A percentile compares a stretch with the other conserved stretches of the same genome.
These are phyloP conservation scores for Nannobrachium achirus DNA, from an alignment of 2,113 vertebrate species.

Conservation along the genomic window DNA sequence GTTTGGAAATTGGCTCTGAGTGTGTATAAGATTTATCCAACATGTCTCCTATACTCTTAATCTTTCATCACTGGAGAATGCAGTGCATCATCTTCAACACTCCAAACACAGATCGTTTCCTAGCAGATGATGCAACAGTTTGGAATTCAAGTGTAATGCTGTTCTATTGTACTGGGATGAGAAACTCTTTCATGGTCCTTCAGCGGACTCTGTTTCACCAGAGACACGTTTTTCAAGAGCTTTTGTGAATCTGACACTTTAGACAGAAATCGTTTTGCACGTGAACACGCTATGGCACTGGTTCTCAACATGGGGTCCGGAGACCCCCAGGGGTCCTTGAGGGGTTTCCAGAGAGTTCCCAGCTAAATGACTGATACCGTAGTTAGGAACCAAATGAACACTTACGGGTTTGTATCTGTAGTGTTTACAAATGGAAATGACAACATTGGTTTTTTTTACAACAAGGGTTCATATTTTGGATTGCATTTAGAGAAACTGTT, in stretches of 20 bases:
- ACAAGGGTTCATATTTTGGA: too few species aligned
- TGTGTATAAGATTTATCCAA: conserved; percentile 42
- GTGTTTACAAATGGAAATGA: too few species aligned
- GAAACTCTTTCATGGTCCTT: conserved; percentile 63
- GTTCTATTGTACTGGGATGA: conserved; percentile 61
- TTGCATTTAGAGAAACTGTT: too few species aligned
- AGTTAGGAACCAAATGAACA: too few species aligned
- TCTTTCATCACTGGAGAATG: conserved; percentile 56
- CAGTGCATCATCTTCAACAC: conserved; percentile 41
- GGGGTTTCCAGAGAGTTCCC: too few species aligned
- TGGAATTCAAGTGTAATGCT: conserved; percentile 65
- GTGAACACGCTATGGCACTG: conserved; percentile 3
- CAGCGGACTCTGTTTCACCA: conserved; percentile 65
- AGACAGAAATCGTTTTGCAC: conserved; percentile 34
- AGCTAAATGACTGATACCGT: too few species aligned
- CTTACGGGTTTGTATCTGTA: too few species aligned
- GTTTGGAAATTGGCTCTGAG: conserved; percentile 52
- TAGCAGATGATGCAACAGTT: conserved; percentile 71
- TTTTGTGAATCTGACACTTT: conserved; percentile 49
- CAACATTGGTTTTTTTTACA: too few species aligned
- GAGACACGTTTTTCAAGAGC: conserved; percentile 40
- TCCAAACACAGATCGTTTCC: conserved; percentile 53
- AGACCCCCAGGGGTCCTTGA: too few species aligned
- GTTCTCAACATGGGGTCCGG: too few species aligned
- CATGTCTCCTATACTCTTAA: conserved; percentile 41